Evolutionary conservation across 2,113 vertebrate species (phyloP), one percentile per base, ranked within the genome.

Genomic region (Callopanchax toddi): DNA sequence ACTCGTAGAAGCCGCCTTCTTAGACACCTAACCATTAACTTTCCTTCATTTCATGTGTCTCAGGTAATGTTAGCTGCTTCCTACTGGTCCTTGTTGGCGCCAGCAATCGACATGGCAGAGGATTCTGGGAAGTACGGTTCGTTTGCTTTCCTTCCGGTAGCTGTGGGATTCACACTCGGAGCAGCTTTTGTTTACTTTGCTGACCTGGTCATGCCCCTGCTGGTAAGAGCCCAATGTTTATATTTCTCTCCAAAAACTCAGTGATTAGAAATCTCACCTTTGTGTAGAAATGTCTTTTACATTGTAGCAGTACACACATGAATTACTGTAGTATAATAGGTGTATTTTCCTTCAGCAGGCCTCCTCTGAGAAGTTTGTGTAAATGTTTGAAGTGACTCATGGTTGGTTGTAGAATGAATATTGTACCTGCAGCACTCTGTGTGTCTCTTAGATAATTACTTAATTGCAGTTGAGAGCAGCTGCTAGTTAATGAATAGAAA

Each of bases 21-120:
- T 32, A 37, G 36, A 11, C 10, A 37, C 3, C 6, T 11, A 36
- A 36, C 4, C 8, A 2, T 11, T 44, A n/a, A n/a, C 56, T 1
- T 0, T 6, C 4, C 9, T 3, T 43, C 25, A 25, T 36, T 2
- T 56, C 20, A 5, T 34, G 2, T 32, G 0, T 56, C 53, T 56
- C 83, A 99, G 97, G 97, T 98, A 36, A 99, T 99, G 97, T 51
- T 99, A 78, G 97, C 96, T 0, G 97, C 96, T 1, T 99, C 96
- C 66, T 99, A 98, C 56, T 99, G 97, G 97, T 98, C 97, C 0
- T 80, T 99, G 18, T 90, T 99, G 80, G 96, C 96, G 3, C 97
- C 97, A 0, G 97, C 97, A 0, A 93, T 99, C 2, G 94, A 95
- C 69, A 93, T 99, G 95, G 96, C 96, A 0, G 93, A 93, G 52